phyloP scores from a whole-genome alignment of 2,113 vertebrate genomes.

The Daboia siamensis region DNA sequence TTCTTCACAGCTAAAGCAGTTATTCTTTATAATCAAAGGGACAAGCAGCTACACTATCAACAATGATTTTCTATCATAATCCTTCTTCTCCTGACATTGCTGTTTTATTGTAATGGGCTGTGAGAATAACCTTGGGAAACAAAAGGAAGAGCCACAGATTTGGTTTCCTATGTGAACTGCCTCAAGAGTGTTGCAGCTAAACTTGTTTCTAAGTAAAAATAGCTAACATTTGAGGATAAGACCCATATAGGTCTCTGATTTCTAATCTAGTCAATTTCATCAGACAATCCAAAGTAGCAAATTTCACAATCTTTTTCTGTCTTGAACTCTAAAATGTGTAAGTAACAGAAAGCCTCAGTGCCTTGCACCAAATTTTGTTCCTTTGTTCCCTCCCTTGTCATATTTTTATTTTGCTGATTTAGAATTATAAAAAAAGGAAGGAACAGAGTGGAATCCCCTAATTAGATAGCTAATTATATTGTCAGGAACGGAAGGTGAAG shows the following conservation, averaged over 20 bases:
- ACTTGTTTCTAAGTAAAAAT: neutral
- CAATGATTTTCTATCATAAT: neutral
- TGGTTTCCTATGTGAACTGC: neutral
- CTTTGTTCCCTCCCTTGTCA: neutral
- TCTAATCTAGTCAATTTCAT: neutral
- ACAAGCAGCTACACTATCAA: neutral
- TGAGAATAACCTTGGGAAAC: neutral
- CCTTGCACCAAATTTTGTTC: neutral
- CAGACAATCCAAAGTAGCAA: neutral
- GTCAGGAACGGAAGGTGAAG: neutral
- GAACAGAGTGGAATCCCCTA: neutral
- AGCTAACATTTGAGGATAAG: neutral
- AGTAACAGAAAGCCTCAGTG: neutral
- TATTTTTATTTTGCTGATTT: neutral
- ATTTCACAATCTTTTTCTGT: neutral
- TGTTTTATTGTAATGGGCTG: neutral
- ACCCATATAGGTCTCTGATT: neutral
- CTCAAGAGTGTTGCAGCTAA: neutral
- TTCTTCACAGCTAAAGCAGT: neutral
- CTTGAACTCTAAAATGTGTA: neutral
- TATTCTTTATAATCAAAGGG: neutral
- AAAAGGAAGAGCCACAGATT: neutral
- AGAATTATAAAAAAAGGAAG: neutral
- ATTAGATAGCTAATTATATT: neutral
- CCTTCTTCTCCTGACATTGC: neutral